Percentiles rank a stretch among this genome's conserved stretches.
phyloP scores from a whole-genome alignment of 2,113 vertebrate species.

The Strigops habroptila region DNA sequence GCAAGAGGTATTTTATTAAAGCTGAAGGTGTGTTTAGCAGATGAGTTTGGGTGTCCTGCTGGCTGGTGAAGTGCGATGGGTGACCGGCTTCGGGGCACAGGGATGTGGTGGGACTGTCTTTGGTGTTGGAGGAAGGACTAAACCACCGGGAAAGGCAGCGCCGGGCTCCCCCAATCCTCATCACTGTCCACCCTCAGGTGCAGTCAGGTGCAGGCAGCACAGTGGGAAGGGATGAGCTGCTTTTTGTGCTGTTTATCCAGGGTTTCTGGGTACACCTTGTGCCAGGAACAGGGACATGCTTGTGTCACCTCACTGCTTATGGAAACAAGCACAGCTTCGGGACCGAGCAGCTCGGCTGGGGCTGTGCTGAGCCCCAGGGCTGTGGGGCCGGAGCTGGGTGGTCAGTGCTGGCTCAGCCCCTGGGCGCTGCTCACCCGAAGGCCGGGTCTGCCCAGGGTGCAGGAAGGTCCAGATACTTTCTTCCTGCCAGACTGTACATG shows the following conservation, averaged over 20 bases:
- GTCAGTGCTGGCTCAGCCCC: not conserved
- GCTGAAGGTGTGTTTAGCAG: not conserved
- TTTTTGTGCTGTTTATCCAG: not conserved
- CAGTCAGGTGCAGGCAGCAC: not conserved
- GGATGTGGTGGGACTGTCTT: rapidly evolving
- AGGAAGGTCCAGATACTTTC: not conserved
- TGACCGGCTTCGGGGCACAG: rapidly evolving
- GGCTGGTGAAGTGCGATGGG: rapidly evolving
- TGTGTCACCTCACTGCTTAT: rapidly evolving
- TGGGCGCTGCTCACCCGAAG: rapidly evolving
- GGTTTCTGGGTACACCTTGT: not conserved
- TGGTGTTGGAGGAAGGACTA: not conserved
- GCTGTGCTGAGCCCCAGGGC: not conserved
- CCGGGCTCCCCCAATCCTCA: rapidly evolving
- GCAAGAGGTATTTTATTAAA: constrained; percentile 33
- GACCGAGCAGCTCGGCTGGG: rapidly evolving
- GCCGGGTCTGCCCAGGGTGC: rapidly evolving
- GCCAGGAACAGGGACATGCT: not conserved
- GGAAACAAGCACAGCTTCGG: not conserved
- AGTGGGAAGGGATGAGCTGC: rapidly evolving
- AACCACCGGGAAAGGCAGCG: not conserved
- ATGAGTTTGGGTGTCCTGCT: rapidly evolving
- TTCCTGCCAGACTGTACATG: not conserved
- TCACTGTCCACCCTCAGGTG: rapidly evolving
- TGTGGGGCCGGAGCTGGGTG: not conserved